Evolutionary conservation across 1,140 invertebrate genomes (phyloP), one percentile per base, ranked within the genome.

Genomic region (Nasonia vitripennis): DNA sequence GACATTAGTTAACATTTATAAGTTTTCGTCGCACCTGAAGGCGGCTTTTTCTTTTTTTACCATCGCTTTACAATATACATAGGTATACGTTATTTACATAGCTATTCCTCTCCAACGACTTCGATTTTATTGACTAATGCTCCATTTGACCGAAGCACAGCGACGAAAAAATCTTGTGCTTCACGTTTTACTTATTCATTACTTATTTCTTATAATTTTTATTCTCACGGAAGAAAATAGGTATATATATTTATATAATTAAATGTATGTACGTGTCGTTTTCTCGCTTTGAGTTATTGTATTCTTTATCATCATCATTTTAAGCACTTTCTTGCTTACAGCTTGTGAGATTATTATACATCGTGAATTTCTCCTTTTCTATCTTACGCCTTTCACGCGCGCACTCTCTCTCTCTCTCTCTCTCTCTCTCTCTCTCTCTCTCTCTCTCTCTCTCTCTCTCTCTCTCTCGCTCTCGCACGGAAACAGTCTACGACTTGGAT

Each of bases 161-260:
- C 71, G 78, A 86, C 84, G 73, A 87, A 87, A 17, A 82, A 86
- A 86, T 84, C 86, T 92, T 91, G 90, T 91, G 90, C 91, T 87
- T 90, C 86, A 79, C 75, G 81, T 89, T 23, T 78, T 17, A 20
- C 17, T 62, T 20, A 62, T 62, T 62, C n/a, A 62, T 62, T 62
- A 62, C 11, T 71, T 41, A 62, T 62, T 62, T 62, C 55, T 62
- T 62, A 62, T 62, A 5, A 62, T 62, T 70, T 81, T 51, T 68
- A 45, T 31, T 88, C 81, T 87, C 80, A 87, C 86, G 90, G 90
- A 92, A 91, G 89, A 92, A 91, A 91, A 89, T 89, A 91, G 78
- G 81, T 88, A 83, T 45, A 78, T 84, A 20, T 86, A 62, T 84
- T 68, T 55, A 67, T 75, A 68, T 68, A 78, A 78, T 84, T 84